Evolutionary conservation across 2,113 vertebrate species (phyloP).

Genomic region (Danio rerio): DNA sequence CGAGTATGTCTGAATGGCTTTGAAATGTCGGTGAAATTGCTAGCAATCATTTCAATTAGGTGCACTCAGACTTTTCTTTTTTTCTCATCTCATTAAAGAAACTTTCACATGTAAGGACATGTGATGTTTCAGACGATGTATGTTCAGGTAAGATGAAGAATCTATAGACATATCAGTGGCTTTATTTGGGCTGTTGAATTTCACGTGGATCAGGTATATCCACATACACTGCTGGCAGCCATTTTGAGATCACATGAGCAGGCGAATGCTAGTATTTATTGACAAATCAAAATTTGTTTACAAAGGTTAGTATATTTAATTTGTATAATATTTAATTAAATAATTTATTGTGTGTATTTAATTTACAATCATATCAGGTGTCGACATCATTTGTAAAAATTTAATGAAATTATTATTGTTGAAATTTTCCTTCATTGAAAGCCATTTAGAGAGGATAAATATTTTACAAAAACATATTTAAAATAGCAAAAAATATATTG

Average conservation of each 20-base stretch:
- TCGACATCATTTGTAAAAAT: too few relatives aligned
- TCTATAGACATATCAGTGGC: background rate
- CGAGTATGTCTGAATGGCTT: background rate
- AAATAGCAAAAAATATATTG: background rate
- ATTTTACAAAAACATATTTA: background rate
- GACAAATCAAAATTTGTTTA: background rate
- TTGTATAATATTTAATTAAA: too few relatives aligned
- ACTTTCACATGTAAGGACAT: background rate
- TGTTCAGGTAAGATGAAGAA: background rate
- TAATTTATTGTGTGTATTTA: too few relatives aligned
- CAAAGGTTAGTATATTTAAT: too few relatives aligned
- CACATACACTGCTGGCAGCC: too few relatives aligned
- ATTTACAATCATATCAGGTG: too few relatives aligned
- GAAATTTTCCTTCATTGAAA: background rate
- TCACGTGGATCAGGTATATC: background rate
- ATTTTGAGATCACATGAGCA: background rate
- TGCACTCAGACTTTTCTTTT: background rate
- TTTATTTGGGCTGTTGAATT: background rate
- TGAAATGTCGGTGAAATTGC: conserved; percentile 17
- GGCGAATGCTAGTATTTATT: background rate
- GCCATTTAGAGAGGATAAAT: background rate
- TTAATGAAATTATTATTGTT: too few relatives aligned
- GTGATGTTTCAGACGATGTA: background rate
- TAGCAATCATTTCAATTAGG: conserved; percentile 20
- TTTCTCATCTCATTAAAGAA: background rate